Base-by-base conservation (phyloP, 2,888 invertebrate species). In the Latrodectus hesperus region DNA sequence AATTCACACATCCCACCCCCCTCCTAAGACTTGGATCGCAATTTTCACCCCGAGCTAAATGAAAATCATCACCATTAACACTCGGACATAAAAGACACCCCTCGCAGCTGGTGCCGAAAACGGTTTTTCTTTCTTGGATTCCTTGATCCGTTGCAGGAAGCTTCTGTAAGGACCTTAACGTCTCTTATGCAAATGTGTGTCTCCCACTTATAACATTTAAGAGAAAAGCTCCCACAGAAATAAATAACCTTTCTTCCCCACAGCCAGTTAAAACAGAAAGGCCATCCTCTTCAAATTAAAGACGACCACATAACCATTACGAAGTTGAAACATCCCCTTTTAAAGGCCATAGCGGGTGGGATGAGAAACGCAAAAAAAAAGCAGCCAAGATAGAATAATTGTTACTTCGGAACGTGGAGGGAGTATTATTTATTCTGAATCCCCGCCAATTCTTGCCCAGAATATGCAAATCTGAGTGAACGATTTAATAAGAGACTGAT, bases 401-500 rank as follows among this genome's bases (percentile, higher is more conserved):
- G 84, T 84, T 78, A n/a, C 77, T 52, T 51, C 65, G 68, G 65
- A 73, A 68, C 77, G 67, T 76, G n/a, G 9, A n/a, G 81, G 74
- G 67, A 81, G 70, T 74, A 84, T 84, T 78, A 84, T 84, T 84
- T 84, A 84, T 78, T 77, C 84, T 10, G 73, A 65, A 74, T 84
- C 70, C 49, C 73, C 77, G 22, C 78, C 77, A 72, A 78, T 84
- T 84, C 84, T 73, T 64, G 53, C 52, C 38, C 49, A 38, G 72
- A 65, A 78, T 77, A 77, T 84, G 84, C 77, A 84, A 84, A 84
- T 84, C 84, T 53, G 67, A 67, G 84, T 14, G 77, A 84, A 78
- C 84, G 84, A 84, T 84, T 84, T 84, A 84, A 84, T 84, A 84
- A 84, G 51, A 78, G 84, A 51, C 84, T 84, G 84, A 84, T 84